These are phyloP conservation scores for Gastrophryne carolinensis DNA, from an alignment of 2,797 vertebrate genomes.

Conservation along the genomic window DNA sequence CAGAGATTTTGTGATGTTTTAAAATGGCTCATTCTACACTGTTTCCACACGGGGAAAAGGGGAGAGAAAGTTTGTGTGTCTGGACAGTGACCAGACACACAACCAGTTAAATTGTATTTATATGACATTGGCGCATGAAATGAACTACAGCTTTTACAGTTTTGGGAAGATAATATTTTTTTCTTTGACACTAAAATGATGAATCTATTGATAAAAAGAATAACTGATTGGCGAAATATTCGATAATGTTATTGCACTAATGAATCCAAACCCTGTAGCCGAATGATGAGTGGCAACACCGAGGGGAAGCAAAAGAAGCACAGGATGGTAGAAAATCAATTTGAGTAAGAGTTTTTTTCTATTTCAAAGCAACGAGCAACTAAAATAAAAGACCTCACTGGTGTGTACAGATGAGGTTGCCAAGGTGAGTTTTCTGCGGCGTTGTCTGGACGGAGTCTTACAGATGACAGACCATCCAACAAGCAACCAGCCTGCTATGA, in stretches of 20 bases:
- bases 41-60: no score
- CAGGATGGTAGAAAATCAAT: background rate
- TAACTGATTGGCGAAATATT: background rate
- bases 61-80: no score
- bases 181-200: no score
- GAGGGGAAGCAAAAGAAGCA: background rate
- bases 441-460: background rate
- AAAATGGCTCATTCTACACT: no score
- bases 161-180: no score
- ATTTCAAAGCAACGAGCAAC: background rate
- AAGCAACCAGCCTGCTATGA: background rate
- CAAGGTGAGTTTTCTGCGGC: background rate
- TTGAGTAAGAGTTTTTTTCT: no score
- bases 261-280: background rate
- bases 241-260: background rate
- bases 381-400: background rate
- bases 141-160: no score
- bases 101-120: no score
- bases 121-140: no score
- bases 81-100: no score
- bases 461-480: slow-evolving; percentile 1
- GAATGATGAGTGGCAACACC: background rate
- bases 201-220: background rate
- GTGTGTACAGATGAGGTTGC: background rate
- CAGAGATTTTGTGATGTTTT: no score